phyloP scores from a whole-genome alignment of 2,113 vertebrate genomes.

The Vanacampus margaritifer region DNA sequence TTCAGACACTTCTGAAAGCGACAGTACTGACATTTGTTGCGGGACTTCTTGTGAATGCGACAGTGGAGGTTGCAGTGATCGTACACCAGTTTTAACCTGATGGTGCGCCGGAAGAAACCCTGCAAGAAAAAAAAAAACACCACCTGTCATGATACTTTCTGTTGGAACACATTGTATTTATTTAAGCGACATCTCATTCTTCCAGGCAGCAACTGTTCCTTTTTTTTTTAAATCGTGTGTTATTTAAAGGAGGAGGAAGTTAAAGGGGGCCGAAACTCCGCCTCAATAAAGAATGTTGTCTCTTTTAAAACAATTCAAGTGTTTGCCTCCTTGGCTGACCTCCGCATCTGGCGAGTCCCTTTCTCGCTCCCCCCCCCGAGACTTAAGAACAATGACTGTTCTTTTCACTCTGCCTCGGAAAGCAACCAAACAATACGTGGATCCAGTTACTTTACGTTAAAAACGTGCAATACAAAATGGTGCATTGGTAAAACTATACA shows the following conservation, averaged over 20 bases:
- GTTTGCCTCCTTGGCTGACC: conserved; percentile 74
- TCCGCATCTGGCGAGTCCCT: conserved; percentile 50
- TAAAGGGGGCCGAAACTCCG: conserved; percentile 56
- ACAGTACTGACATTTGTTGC: conserved; percentile 99
- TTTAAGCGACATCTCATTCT: conserved; percentile 30
- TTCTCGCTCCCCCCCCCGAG: conserved; percentile 48
- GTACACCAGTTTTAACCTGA: conserved; percentile 93
- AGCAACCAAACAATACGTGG: background rate
- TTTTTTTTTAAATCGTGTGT: conserved; percentile 44
- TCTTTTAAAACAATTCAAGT: conserved; percentile 69
- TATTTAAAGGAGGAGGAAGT: conserved; percentile 72
- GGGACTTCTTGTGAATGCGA: conserved; percentile 96
- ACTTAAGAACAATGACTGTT: conserved; percentile 61
- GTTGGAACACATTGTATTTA: background rate
- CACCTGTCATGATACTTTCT: no score
- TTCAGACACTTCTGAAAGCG: conserved; percentile 98
- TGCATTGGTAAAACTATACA: no score
- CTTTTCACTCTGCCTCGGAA: conserved; percentile 37
- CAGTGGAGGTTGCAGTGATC: conserved; percentile 94
- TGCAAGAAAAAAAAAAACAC: no score
- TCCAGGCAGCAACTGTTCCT: conserved; percentile 35
- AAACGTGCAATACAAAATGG: background rate
- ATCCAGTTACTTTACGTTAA: background rate
- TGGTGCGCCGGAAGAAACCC: conserved; percentile 96
- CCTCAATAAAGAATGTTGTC: conserved; percentile 72